Conservation (phyloP, 2,113 vertebrate species). For the Anser brachyrhynchus region DNA sequence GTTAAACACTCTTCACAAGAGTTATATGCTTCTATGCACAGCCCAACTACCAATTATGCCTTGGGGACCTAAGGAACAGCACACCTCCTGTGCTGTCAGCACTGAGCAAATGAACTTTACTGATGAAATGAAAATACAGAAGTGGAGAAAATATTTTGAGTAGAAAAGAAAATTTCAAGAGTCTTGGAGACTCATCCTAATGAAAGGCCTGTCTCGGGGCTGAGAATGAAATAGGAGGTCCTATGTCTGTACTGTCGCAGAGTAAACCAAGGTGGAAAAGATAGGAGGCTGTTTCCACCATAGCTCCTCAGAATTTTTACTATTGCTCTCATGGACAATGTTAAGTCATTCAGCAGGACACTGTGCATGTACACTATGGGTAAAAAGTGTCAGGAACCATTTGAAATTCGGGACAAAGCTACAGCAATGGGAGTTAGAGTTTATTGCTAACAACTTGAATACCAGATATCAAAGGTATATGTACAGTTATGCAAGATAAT, state of each 20-base stretch:
- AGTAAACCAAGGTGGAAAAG: background rate
- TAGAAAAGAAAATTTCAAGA: background rate
- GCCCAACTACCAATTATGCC: background rate
- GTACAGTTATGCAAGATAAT: background rate
- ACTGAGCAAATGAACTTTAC: background rate
- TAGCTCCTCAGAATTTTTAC: background rate
- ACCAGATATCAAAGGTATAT: background rate
- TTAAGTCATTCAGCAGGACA: background rate
- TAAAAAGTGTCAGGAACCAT: background rate
- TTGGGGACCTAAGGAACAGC: background rate
- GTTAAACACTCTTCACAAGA: background rate
- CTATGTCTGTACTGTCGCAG: background rate
- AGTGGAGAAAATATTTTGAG: background rate
- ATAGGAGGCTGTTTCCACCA: background rate
- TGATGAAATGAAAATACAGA: background rate
- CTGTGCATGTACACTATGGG: fast-evolving
- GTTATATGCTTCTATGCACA: background rate
- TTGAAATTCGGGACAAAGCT: conserved; percentile 1
- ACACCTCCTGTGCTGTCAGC: background rate
- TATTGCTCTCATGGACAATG: background rate
- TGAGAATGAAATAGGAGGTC: background rate
- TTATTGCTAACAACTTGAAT: background rate
- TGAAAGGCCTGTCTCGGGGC: background rate
- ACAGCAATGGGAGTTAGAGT: background rate
- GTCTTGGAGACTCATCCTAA: background rate